Evolutionary conservation across 1,140 invertebrate genomes (phyloP), one percentile per base, ranked within the genome.

Genomic region (Papilio xuthus): DNA sequence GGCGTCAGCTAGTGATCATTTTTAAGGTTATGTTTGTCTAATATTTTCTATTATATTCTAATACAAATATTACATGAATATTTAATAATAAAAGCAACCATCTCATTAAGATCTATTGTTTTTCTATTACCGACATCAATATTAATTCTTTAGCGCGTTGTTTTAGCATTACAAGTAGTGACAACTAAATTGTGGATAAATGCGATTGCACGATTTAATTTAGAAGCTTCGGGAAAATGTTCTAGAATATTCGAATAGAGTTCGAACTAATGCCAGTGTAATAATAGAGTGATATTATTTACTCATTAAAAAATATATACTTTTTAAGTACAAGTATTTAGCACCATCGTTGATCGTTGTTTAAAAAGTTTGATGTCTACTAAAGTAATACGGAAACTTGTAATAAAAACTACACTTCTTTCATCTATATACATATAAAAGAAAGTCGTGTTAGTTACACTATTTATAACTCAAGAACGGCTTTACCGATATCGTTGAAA

Each of bases 11-110:
- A 37, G 32, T 6, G 7, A 9, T 10, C 10, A 28, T 63, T 15
- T 63, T 28, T 28, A 4, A 63, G 3, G 26, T 63, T 28, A 28
- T 63, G 13, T 63, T 26, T 63, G 60, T 28, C 60, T 63, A 13
- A 1, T 15, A 13, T 32, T 28, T 67, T 67, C 13, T 28, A 67
- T 12, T 32, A 28, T 28, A 67, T 28, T 28, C 60, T 13, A 67
- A 67, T 28, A 67, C 15, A 28, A 67, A 67, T 67, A 67, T 28
- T 67, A 67, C 26, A 67, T 67, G 60, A 67, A 67, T 67, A 28
- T 28, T 32, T 67, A 67, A 28, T 67, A 28, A 13, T 28, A 67
- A 67, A 67, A 67, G 13, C 60, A 26, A 26, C 23, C 56, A 32
- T 12, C 60, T 67, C 60, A 7, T 67, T 67, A 67, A 67, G 26